Evolutionary conservation across 2,797 vertebrate species (phyloP).

Genomic region (Rousettus madagascariensis): DNA sequence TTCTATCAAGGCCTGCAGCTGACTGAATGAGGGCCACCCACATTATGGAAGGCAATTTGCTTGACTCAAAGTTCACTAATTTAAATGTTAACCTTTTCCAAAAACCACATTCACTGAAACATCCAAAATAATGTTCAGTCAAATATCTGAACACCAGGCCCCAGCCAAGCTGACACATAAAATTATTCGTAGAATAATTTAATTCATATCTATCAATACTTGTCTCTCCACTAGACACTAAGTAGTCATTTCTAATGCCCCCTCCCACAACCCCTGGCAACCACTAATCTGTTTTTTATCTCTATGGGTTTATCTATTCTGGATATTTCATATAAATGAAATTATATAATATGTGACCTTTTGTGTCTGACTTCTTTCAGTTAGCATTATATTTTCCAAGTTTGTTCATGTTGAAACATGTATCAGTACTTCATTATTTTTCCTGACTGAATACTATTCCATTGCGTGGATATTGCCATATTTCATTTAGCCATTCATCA

Average conservation of each 20-base stretch:
- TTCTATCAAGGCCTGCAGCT: background rate
- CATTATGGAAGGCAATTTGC: background rate
- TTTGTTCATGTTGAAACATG: background rate
- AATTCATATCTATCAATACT: background rate
- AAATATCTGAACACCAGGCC: background rate
- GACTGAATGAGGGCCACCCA: background rate
- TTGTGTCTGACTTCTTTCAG: background rate
- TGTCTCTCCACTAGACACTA: background rate
- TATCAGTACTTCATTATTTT: background rate
- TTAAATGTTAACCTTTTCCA: background rate
- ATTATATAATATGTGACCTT: background rate
- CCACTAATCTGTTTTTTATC: background rate
- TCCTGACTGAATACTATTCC: background rate
- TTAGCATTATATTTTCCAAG: background rate
- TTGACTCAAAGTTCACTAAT: background rate
- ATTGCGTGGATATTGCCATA: background rate
- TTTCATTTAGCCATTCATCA: background rate
- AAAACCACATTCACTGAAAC: background rate
- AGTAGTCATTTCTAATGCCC: background rate
- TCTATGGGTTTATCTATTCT: background rate
- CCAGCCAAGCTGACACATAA: background rate
- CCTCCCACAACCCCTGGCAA: background rate
- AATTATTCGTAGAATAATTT: background rate
- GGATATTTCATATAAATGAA: background rate
- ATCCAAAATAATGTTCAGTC: slow-evolving; percentile 24